A percentile compares a stretch with the other conserved stretches of the same genome.
These are phyloP conservation scores for Noctua janthina DNA, from an alignment of 2,888 invertebrate genomes.

Conservation along the genomic window DNA sequence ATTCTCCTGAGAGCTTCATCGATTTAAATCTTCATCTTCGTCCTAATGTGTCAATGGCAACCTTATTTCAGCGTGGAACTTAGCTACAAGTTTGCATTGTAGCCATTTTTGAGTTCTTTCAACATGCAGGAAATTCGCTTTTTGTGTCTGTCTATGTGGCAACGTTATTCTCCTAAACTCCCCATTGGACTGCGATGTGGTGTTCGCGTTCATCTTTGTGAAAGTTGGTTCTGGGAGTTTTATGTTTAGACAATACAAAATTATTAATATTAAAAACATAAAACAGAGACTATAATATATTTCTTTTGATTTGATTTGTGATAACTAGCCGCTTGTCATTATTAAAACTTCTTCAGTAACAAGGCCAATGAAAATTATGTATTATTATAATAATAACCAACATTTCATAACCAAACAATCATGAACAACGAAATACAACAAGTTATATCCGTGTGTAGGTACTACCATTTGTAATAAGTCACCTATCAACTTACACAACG, in stretches of 20 bases:
- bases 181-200: neutral
- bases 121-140: neutral
- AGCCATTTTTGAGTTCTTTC: neutral
- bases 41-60: neutral
- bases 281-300: neutral
- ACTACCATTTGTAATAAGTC: constrained; percentile 37
- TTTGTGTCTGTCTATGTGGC: neutral
- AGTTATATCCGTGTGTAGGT: neutral
- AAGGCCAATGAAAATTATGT: neutral
- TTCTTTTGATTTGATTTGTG: neutral
- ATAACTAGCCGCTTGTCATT: neutral
- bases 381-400: no score
- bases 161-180: neutral
- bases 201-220: neutral
- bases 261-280: neutral
- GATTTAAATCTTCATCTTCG: neutral
- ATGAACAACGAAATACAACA: constrained; percentile 5
- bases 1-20: neutral
- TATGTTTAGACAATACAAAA: neutral
- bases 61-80: neutral
- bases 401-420: neutral
- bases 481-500: constrained; percentile 51
- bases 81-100: neutral
- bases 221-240: neutral
- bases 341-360: neutral